These are phyloP conservation scores for Spisula solida DNA, from an alignment of 2,888 invertebrate species.

Conservation along the genomic window DNA sequence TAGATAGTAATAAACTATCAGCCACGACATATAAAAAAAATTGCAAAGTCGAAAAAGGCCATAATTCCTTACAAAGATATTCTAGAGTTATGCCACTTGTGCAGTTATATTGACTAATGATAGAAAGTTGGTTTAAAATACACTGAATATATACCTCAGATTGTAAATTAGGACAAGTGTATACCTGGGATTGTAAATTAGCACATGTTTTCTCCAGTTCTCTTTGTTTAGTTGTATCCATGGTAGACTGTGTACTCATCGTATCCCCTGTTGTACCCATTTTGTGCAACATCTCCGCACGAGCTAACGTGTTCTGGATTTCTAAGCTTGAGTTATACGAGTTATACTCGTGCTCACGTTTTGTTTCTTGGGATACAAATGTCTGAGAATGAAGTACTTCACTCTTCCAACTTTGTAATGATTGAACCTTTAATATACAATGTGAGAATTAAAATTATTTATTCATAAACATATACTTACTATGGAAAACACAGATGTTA, in stretches of 20 bases:
- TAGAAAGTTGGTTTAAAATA: no score
- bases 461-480: no score
- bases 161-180: no score
- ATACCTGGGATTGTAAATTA: conserved; percentile 83
- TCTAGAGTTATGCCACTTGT: no score
- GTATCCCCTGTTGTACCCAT: conserved; percentile 62
- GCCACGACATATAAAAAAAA: no score
- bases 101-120: no score
- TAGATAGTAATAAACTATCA: no score
- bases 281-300: conserved; percentile 71
- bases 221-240: conserved; percentile 75
- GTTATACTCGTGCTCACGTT: conserved; percentile 73
- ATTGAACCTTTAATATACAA: conserved; percentile 74
- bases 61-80: no score
- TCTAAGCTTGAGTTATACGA: conserved; percentile 77
- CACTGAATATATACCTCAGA: no score
- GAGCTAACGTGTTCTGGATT: conserved; percentile 76
- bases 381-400: conserved; percentile 78
- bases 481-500: not conserved
- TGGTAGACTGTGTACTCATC: conserved; percentile 47
- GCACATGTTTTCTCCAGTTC: conserved; percentile 84
- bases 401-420: conserved; percentile 81
- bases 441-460: no score
- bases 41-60: no score
- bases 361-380: conserved; percentile 70